Conservation (phyloP, 1,140 invertebrate species). For the Cherax destructor region DNA sequence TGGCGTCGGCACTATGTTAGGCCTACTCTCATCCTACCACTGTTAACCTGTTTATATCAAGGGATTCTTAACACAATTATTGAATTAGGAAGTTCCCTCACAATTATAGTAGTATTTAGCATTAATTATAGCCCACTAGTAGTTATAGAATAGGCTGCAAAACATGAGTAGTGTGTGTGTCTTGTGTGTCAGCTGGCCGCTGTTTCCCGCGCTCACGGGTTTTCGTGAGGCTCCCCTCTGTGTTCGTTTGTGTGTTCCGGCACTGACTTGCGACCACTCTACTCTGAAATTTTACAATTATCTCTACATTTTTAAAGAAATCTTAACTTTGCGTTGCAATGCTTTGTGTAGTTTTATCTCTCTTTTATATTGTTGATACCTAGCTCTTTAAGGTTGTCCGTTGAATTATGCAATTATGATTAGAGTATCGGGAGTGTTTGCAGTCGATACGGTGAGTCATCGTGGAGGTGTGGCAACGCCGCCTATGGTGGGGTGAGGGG, state of each 20-base stretch:
- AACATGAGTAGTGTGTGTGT: neutral
- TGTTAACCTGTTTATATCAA: no score
- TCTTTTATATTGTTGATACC: neutral
- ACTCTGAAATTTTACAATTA: neutral
- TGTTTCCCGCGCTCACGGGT: neutral
- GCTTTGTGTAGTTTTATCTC: neutral
- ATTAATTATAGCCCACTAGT: neutral
- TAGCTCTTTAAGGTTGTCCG: neutral
- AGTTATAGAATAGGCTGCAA: neutral
- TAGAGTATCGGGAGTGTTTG: conserved; percentile 28
- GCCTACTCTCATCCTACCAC: no score
- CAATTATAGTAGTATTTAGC: neutral
- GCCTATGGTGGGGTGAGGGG: neutral
- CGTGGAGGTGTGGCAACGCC: conserved; percentile 26
- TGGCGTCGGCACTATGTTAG: no score
- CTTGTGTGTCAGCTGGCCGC: neutral
- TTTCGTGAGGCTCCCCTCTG: neutral
- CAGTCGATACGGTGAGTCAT: conserved; percentile 42
- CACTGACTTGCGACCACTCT: neutral
- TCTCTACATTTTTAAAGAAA: neutral
- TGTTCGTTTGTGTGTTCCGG: neutral
- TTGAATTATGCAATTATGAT: neutral
- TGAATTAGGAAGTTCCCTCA: neutral
- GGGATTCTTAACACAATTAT: no score
- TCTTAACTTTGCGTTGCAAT: neutral